phyloP scores from a whole-genome alignment of 2,888 invertebrate genomes.

The Megaustenia siamemsis region DNA sequence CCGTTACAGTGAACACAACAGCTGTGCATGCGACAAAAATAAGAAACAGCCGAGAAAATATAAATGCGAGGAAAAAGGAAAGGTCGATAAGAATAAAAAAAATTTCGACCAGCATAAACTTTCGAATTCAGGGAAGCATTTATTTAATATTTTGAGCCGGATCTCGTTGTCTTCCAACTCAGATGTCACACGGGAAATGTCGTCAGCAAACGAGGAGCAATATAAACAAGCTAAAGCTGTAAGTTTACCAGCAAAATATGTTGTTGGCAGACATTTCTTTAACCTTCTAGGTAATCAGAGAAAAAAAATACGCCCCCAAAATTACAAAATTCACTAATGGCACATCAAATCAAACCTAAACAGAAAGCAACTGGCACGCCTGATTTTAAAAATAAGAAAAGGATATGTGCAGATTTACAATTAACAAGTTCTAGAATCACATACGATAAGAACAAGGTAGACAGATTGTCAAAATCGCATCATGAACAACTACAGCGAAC shows the following conservation, averaged over 20 bases:
- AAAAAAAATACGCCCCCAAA: neutral
- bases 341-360: neutral
- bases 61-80: no score
- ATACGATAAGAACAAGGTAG: neutral
- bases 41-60: neutral
- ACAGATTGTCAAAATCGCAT: neutral
- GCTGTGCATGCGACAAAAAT: neutral
- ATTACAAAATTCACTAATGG: neutral
- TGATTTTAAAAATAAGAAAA: neutral
- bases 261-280: conserved; percentile 12
- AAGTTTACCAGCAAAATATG: neutral
- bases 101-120: neutral
- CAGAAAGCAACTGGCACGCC: neutral
- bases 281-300: neutral
- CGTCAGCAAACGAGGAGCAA: neutral
- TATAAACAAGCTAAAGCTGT: no score
- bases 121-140: neutral
- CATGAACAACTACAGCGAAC: no score
- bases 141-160: neutral
- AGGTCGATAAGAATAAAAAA: no score
- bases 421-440: neutral
- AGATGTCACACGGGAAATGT: neutral
- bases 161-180: neutral
- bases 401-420: neutral
- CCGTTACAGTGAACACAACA: neutral